Base-by-base conservation (phyloP, 2,113 vertebrate genomes). In the Nibea coibor region DNA sequence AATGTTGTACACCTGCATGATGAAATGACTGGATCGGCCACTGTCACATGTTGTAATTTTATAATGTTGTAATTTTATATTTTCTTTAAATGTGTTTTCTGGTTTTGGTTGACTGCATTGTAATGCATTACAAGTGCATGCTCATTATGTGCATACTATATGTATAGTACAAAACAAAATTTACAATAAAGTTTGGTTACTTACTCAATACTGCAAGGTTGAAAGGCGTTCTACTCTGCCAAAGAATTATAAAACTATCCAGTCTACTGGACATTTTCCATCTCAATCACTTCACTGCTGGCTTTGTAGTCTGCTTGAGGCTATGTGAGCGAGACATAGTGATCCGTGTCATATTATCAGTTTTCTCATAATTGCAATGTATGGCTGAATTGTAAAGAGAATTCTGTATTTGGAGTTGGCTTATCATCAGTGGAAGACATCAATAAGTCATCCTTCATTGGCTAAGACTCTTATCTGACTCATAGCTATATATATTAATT, bases 371-470 rank as follows among this genome's bases (percentile, higher is more conserved):
- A 64, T 48, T 54, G 20, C 19, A 77, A 24, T 39, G 57, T 20
- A 72, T 45, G 50, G 26, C 22, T 73, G 11, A 20, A 66, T 8
- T 59, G 6, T 19, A 82, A 58, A 82, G 53, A 71, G 50, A 82
- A 75, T 75, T 64, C 4, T 45, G 45, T 58, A 80, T 71, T 51
- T 28, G 11, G 16, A 53, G 53, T 20, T 87, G 77, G 76, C 39
- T 71, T 58, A 48, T 68, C 72, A 75, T 80, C 65, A 85, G 48
- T 57, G 35, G 48, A 82, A 59, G 57, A 62, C 35, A 78, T 88
- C 57, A 81, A 76, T 84, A 79, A 88, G 42, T 75, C 47, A 80
- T 78, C 56, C 16, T 56, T 72, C 57, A 72, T 20, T 78, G 72
- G 54, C 68, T 54, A 61, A 59, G 35, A 62, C 20, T 69, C 63